Percentiles rank a stretch among this genome's conserved stretches.
Evolutionary conservation across 2,797 vertebrate species (phyloP).

Genomic region (Pantherophis alleghaniensis): DNA sequence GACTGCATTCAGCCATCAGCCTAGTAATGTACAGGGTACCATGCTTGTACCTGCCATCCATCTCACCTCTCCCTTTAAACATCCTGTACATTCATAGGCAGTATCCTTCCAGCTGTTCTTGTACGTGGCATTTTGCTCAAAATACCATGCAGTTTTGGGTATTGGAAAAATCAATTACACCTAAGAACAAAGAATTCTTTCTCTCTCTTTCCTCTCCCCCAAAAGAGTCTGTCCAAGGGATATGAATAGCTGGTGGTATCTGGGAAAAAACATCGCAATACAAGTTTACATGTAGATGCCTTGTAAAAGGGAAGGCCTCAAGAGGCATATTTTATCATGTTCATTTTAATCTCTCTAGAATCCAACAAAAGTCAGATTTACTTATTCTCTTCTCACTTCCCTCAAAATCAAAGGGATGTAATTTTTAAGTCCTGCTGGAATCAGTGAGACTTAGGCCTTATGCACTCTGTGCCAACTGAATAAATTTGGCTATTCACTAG

Average conservation of each 20-base stretch:
- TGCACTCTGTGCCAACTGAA: background rate
- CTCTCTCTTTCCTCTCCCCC: background rate
- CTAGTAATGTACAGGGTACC: background rate
- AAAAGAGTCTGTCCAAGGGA: background rate
- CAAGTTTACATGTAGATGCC: background rate
- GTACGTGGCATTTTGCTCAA: background rate
- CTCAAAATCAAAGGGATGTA: conserved; percentile 3
- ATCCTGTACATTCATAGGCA: too few relatives aligned
- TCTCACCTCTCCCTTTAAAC: background rate
- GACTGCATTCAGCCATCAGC: background rate
- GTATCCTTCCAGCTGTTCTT: background rate
- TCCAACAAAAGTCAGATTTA: background rate
- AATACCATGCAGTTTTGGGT: background rate
- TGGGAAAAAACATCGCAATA: background rate
- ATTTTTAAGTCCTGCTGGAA: background rate
- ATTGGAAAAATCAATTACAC: background rate
- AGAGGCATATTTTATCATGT: background rate
- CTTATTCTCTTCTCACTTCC: background rate
- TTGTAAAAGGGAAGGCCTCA: background rate
- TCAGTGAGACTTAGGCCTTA: conserved; percentile 12
- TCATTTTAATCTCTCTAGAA: conserved; percentile 32
- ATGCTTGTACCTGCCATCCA: background rate
- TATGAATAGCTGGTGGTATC: background rate
- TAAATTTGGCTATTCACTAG: conserved; percentile 9
- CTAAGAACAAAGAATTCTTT: background rate